Percentiles rank a stretch among this genome's conserved stretches.
Conservation (phyloP, 2,888 invertebrate genomes). For the Parthenolecanium corni region DNA sequence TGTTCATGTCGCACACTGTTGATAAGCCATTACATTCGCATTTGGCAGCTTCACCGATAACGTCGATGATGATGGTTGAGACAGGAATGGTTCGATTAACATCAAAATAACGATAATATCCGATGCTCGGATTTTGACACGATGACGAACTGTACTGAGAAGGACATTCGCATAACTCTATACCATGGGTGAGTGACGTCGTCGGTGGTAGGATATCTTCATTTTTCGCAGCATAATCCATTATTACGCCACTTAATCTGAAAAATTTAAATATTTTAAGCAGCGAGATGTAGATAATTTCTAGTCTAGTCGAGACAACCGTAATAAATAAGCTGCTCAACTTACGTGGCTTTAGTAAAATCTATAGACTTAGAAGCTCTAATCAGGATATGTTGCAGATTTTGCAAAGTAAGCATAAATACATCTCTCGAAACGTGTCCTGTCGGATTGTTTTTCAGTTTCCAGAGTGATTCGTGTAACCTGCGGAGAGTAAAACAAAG, state of each 20-base stretch:
- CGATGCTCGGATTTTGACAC: slow-evolving; percentile 77
- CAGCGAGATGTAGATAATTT: too few species aligned
- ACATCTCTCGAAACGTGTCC: slow-evolving; percentile 55
- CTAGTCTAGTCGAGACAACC: too few species aligned
- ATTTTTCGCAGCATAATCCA: slow-evolving; percentile 64
- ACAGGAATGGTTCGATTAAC: slow-evolving; percentile 40
- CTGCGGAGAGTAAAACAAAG: slow-evolving; percentile 31
- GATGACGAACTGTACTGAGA: slow-evolving; percentile 69
- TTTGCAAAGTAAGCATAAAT: slow-evolving; percentile 85
- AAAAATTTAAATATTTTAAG: slow-evolving; percentile 7
- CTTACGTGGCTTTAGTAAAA: slow-evolving; percentile 48
- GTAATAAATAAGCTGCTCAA: slow-evolving; percentile 5
- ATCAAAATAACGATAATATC: slow-evolving; percentile 68
- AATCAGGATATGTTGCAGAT: slow-evolving; percentile 66
- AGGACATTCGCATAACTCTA: slow-evolving; percentile 79
- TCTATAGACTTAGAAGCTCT: slow-evolving; percentile 56
- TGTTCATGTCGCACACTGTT: slow-evolving; percentile 63
- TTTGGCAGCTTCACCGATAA: slow-evolving; percentile 64
- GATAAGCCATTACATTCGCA: slow-evolving; percentile 76
- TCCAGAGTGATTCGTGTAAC: slow-evolving; percentile 72
- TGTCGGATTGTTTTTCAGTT: slow-evolving; percentile 46
- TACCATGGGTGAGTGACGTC: slow-evolving; percentile 52
- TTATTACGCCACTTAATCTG: slow-evolving; percentile 61
- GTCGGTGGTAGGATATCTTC: slow-evolving; percentile 42
- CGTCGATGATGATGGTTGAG: slow-evolving; percentile 56